Evolutionary conservation across 2,888 invertebrate genomes (phyloP).

Genomic region (Mesorhabditis spiculigera): DNA sequence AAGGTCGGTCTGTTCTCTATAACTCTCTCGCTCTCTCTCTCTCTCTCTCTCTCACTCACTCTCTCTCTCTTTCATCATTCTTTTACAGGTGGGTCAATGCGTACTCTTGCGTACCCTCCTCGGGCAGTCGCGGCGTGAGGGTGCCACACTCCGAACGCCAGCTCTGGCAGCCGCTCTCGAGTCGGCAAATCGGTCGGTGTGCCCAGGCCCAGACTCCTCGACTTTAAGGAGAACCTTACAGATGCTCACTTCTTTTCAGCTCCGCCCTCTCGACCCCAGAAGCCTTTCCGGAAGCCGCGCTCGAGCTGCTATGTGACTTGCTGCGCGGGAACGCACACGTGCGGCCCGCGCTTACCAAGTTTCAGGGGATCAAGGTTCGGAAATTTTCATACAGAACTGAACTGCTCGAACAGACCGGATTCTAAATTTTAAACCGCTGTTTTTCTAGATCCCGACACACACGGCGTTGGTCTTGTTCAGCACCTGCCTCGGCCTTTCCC

Average conservation of each 20-base stretch:
- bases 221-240: neutral
- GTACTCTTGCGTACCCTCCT: neutral
- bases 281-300: neutral
- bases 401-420: neutral
- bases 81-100: neutral
- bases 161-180: neutral
- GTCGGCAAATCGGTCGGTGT: neutral
- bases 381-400: neutral
- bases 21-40: neutral
- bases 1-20: neutral
- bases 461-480: neutral
- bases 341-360: neutral
- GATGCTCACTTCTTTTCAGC: neutral
- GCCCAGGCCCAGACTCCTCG: neutral
- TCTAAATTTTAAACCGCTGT: neutral
- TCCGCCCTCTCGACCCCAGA: neutral
- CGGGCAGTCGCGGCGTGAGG: neutral
- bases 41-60: neutral
- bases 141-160: neutral
- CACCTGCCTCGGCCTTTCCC: neutral
- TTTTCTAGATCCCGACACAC: neutral
- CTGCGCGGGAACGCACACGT: neutral
- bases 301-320: neutral
- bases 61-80: neutral
- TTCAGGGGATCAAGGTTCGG: neutral